phyloP scores from a whole-genome alignment of 2,113 vertebrate genomes.

The Ammodytes marinus region DNA sequence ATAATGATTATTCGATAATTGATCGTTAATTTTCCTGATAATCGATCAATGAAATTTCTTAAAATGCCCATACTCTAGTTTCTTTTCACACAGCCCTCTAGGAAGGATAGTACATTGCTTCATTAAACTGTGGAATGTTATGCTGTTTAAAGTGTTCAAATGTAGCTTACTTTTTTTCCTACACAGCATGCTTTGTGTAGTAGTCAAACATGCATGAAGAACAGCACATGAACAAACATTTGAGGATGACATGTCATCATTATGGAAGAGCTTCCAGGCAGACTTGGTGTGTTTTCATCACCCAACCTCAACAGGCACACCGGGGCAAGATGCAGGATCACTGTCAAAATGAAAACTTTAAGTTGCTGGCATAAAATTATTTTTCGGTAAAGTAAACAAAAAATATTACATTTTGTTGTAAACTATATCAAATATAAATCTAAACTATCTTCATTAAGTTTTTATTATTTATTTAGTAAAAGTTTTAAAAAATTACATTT shows the following conservation, averaged over 20 bases:
- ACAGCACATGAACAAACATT: conserved; percentile 7
- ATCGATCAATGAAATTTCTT: no score
- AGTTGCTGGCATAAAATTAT: no score
- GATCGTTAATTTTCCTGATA: no score
- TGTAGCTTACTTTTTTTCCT: neutral
- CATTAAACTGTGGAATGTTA: conserved; percentile 68
- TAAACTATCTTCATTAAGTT: no score
- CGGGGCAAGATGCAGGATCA: conserved; percentile 22
- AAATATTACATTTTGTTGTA: no score
- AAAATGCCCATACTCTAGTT: no score
- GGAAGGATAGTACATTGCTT: conserved; percentile 39
- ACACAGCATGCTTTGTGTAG: neutral
- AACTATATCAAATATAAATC: no score
- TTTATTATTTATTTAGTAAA: no score
- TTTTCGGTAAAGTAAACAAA: no score
- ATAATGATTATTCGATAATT: no score
- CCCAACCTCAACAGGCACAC: neutral
- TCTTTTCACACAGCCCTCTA: conserved; percentile 38
- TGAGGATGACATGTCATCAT: conserved; percentile 13
- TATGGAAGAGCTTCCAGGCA: conserved; percentile 10
- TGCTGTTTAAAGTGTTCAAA: conserved; percentile 62
- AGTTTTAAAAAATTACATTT: no score
- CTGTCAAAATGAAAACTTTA: no score
- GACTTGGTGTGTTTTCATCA: conserved; percentile 25
- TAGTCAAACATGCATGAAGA: neutral